These are phyloP conservation scores for Synanthedon tipuliformis DNA, from an alignment of 2,888 invertebrate genomes.

Conservation along the genomic window DNA sequence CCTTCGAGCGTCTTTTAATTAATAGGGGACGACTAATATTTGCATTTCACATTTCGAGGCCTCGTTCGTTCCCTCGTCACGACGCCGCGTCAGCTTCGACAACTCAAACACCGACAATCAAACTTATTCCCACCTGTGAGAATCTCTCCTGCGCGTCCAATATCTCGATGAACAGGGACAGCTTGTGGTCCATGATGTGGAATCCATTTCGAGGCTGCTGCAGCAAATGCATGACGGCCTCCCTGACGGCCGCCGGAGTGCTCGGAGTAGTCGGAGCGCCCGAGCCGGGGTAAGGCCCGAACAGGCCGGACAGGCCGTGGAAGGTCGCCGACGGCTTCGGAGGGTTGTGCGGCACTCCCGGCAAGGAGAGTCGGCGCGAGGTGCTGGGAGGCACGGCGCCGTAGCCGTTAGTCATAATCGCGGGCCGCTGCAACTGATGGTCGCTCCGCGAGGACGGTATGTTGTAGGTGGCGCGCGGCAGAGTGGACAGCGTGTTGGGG, in stretches of 20 bases:
- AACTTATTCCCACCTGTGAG: slow-evolving; percentile 73
- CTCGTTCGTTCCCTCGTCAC: slow-evolving; percentile 8
- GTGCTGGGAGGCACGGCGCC: slow-evolving; percentile 64
- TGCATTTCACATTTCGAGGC: neutral
- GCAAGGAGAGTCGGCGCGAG: slow-evolving; percentile 66
- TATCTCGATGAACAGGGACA: slow-evolving; percentile 83
- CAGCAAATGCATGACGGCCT: slow-evolving; percentile 76
- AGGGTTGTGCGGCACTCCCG: slow-evolving; percentile 54
- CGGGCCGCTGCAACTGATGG: slow-evolving; percentile 71
- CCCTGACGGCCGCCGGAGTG: slow-evolving; percentile 75
- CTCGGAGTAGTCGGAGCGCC: slow-evolving; percentile 57
- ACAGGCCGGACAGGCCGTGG: slow-evolving; percentile 62
- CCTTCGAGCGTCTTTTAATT: too few species aligned
- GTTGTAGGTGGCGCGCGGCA: slow-evolving; percentile 60
- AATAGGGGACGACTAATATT: neutral
- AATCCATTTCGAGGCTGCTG: slow-evolving; percentile 80
- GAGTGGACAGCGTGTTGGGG: slow-evolving; percentile 45
- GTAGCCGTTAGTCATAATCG: slow-evolving; percentile 62
- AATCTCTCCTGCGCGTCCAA: slow-evolving; percentile 85
- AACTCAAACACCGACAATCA: slow-evolving; percentile 4
- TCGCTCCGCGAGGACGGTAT: slow-evolving; percentile 73
- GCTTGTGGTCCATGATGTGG: slow-evolving; percentile 81
- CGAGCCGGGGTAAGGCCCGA: slow-evolving; percentile 34
- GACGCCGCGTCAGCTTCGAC: slow-evolving; percentile 5
- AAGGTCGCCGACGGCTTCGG: slow-evolving; percentile 75